A percentile compares a stretch with the other conserved stretches of the same genome.
phyloP scores from a whole-genome alignment of 37 sponge, comb jelly and placozoan species.

The Oopsacas minuta region DNA sequence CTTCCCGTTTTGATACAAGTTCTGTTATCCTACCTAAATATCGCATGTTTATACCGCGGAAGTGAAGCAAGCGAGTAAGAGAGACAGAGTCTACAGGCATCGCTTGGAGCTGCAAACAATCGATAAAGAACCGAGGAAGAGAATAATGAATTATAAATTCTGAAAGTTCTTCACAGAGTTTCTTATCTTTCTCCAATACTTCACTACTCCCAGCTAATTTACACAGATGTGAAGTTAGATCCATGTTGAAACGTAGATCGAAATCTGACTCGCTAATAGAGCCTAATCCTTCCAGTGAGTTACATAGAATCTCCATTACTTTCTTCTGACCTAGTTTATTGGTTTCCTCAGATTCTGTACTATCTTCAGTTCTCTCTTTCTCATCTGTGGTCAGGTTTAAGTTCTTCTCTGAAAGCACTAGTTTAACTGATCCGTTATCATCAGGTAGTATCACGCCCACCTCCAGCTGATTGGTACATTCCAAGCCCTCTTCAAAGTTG shows the following conservation, averaged over 20 bases:
- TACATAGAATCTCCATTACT: conserved; percentile 3
- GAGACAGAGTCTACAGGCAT: conserved; percentile 52
- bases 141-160: conserved; percentile 27
- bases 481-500: not conserved
- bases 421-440: not conserved
- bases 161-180: conserved; percentile 27
- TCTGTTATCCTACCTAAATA: conserved; percentile 67
- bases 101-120: conserved; percentile 39
- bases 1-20: conserved; percentile 24
- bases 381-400: not conserved
- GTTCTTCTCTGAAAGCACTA: not conserved
- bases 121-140: conserved; percentile 35
- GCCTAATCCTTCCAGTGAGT: not conserved
- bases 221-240: conserved; percentile 23
- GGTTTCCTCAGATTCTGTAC: not conserved
- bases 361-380: not conserved
- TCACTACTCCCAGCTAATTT: conserved; percentile 45
- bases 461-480: not conserved
- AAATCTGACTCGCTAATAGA: conserved; percentile 34
- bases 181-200: conserved; percentile 34
- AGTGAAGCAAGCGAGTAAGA: conserved; percentile 45
- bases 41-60: conserved; percentile 87
- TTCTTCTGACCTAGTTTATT: conserved; percentile 12
- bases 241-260: conserved; percentile 58
- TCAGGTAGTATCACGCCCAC: not conserved